These are phyloP conservation scores for Andrena chrysosceles DNA, from an alignment of 2,888 invertebrate genomes.

Conservation along the genomic window DNA sequence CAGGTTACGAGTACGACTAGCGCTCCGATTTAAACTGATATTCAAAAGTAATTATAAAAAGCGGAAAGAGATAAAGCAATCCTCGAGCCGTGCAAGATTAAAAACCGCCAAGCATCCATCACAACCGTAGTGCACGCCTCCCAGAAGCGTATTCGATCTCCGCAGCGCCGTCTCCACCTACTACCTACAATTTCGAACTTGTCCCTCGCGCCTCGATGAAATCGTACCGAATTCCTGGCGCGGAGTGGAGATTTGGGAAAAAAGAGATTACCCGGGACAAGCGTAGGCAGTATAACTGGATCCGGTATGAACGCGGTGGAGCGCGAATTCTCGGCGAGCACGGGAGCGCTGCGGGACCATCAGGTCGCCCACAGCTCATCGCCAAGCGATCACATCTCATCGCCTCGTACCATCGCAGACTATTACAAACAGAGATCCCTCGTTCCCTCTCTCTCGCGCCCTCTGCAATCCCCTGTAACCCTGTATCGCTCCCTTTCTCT, in stretches of 20 bases:
- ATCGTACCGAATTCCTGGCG: constrained; percentile 12
- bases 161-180: neutral
- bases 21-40: neutral
- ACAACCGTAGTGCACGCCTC: constrained; percentile 3
- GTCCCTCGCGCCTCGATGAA: constrained; percentile 23
- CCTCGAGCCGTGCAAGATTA: constrained; percentile 10
- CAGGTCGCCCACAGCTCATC: constrained; percentile 84
- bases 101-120: constrained; percentile 33
- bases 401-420: constrained; percentile 82
- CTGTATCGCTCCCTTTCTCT: neutral
- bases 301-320: constrained; percentile 73
- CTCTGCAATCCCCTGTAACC: constrained; percentile 10
- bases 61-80: neutral
- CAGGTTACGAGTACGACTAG: too few relatives aligned
- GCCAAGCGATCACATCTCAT: constrained; percentile 84
- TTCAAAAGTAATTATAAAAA: constrained; percentile 11
- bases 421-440: constrained; percentile 79
- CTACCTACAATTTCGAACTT: constrained; percentile 33
- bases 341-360: constrained; percentile 82
- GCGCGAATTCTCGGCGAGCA: constrained; percentile 61
- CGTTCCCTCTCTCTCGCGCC: constrained; percentile 64
- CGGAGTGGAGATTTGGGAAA: constrained; percentile 39
- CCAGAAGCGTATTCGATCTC: constrained; percentile 23
- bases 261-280: constrained; percentile 67
- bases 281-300: constrained; percentile 78